A percentile compares a stretch with the other conserved stretches of the same genome.
phyloP scores from a whole-genome alignment of 2,888 invertebrate genomes.

The Oscheius onirici region DNA sequence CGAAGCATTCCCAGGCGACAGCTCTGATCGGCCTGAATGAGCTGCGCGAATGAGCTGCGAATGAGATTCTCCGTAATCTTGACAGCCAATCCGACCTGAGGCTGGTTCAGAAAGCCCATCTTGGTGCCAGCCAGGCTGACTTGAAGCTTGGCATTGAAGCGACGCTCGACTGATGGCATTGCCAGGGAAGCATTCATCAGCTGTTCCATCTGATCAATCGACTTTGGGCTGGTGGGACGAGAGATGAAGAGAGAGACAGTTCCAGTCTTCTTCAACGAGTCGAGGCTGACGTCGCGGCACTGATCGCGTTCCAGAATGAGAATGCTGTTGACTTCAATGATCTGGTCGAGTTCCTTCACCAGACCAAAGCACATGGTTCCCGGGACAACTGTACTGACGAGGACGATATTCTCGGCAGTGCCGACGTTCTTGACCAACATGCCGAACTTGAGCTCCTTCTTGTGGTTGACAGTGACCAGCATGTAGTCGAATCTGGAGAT shows the following conservation, averaged over 20 bases:
- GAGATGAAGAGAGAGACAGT: neutral
- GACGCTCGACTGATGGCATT: slow-evolving; percentile 3
- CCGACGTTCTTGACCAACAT: slow-evolving; percentile 21
- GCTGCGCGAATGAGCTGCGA: neutral
- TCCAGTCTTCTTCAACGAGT: neutral
- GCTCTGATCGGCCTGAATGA: slow-evolving; percentile 13
- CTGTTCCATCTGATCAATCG: neutral
- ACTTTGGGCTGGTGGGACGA: neutral
- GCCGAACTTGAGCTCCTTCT: slow-evolving; percentile 6
- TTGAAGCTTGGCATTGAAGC: slow-evolving; percentile 12
- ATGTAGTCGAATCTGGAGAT: neutral
- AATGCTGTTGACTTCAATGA: slow-evolving; percentile 1
- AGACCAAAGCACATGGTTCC: slow-evolving; percentile 10
- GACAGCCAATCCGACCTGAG: neutral
- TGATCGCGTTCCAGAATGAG: neutral
- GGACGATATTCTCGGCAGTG: neutral
- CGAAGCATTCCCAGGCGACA: slow-evolving; percentile 1
- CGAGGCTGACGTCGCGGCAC: neutral
- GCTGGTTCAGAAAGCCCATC: neutral
- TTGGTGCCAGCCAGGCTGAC: neutral
- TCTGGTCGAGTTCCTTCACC: slow-evolving; percentile 12
- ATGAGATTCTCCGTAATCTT: neutral
- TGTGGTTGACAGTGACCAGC: neutral
- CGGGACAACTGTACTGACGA: neutral
- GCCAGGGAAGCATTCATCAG: slow-evolving; percentile 14